A percentile compares a stretch with the other conserved stretches of the same genome.
Evolutionary conservation across 1,140 invertebrate genomes (phyloP).

Genomic region (Holotrichia oblita): DNA sequence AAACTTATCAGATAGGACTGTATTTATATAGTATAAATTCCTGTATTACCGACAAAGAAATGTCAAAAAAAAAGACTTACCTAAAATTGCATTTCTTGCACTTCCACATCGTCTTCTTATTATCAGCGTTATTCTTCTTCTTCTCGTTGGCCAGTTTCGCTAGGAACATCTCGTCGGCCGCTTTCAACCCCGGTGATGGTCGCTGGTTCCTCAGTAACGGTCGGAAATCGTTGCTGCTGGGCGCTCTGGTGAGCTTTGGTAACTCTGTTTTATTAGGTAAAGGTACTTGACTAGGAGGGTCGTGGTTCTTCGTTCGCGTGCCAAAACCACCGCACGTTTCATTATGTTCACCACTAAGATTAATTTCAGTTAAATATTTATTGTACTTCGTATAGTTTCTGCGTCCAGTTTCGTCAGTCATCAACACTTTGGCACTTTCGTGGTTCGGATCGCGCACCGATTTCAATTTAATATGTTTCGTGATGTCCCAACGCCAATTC

Average conservation of each 20-base stretch:
- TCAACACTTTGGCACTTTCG: slow-evolving; percentile 79
- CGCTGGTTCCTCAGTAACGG: slow-evolving; percentile 50
- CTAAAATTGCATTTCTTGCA: slow-evolving; percentile 87
- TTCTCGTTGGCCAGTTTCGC: slow-evolving; percentile 51
- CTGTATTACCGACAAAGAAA: background rate
- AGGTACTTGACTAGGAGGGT: slow-evolving; percentile 53
- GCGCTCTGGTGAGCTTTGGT: slow-evolving; percentile 62
- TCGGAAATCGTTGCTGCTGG: slow-evolving; percentile 56
- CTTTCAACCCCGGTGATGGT: slow-evolving; percentile 53
- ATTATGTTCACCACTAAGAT: slow-evolving; percentile 55
- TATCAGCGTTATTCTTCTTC: slow-evolving; percentile 54
- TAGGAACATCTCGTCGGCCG: slow-evolving; percentile 52
- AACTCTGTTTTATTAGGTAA: slow-evolving; percentile 60
- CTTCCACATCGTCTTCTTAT: slow-evolving; percentile 75
- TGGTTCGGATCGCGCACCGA: slow-evolving; percentile 83
- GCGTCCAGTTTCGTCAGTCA: slow-evolving; percentile 90
- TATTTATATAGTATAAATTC: too few relatives aligned
- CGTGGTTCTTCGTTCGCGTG: slow-evolving; percentile 52
- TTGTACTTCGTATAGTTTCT: slow-evolving; percentile 94
- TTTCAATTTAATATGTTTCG: slow-evolving; percentile 93
- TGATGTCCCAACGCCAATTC: slow-evolving; percentile 96
- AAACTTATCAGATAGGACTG: too few relatives aligned
- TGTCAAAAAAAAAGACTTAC: slow-evolving; percentile 61
- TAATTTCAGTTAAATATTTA: slow-evolving; percentile 81
- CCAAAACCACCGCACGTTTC: slow-evolving; percentile 60